phyloP scores from a whole-genome alignment of 2,888 invertebrate genomes.

The Congeria kusceri region DNA sequence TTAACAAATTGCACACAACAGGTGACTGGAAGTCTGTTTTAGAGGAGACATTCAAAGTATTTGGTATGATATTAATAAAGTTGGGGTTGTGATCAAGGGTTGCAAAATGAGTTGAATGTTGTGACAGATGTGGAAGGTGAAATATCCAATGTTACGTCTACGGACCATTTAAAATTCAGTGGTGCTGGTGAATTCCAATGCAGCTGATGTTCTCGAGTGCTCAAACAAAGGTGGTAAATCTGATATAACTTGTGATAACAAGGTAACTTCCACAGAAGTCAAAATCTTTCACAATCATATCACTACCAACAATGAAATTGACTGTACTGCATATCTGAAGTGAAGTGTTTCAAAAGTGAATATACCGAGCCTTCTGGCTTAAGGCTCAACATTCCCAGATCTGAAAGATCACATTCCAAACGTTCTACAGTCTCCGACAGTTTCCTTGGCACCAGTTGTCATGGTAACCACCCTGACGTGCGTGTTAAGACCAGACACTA shows the following conservation, averaged over 20 bases:
- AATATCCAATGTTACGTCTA: neutral
- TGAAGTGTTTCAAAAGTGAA: neutral
- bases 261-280: neutral
- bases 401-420: too few species aligned
- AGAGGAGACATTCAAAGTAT: neutral
- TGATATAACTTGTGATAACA: neutral
- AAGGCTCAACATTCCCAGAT: too few species aligned
- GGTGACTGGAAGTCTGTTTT: neutral
- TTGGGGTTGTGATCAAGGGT: neutral
- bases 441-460: neutral
- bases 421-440: neutral
- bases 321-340: neutral
- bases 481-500: conserved; percentile 31
- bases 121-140: conserved; percentile 8
- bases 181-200: conserved; percentile 2
- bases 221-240: neutral
- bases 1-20: neutral
- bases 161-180: neutral
- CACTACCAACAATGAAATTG: neutral
- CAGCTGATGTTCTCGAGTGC: neutral
- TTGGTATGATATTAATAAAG: neutral
- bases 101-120: neutral
- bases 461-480: conserved; percentile 23
- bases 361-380: too few species aligned
- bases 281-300: neutral